Percentiles rank a stretch among this genome's conserved stretches.
Evolutionary conservation across 64 coral and sea anemone genomes (phyloP).

Genomic region (Actinia equina): DNA sequence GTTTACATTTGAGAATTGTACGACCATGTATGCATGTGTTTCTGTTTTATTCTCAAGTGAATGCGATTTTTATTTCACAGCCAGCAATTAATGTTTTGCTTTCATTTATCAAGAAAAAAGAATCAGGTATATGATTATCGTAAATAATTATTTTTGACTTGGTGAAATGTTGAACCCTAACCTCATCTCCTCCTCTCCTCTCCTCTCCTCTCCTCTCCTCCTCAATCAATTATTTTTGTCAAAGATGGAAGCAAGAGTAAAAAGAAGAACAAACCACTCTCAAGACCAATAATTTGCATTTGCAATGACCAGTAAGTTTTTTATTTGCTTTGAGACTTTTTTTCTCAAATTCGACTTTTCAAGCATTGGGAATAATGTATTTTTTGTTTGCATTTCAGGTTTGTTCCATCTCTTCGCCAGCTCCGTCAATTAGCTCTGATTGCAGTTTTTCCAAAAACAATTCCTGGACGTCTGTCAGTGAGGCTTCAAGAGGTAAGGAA

Average conservation of each 20-base stretch:
- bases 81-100: slow-evolving; percentile 92
- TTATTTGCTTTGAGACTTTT: neutral
- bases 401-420: slow-evolving; percentile 78
- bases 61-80: slow-evolving; percentile 48
- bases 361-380: too few relatives aligned
- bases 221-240: neutral
- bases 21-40: neutral
- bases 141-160: too few relatives aligned
- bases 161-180: too few relatives aligned
- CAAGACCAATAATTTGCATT: slow-evolving; percentile 94
- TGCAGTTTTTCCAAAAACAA: slow-evolving; percentile 77
- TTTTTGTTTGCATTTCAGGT: slow-evolving; percentile 20
- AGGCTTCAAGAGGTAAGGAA: slow-evolving; percentile 66
- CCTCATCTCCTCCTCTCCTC: too few relatives aligned
- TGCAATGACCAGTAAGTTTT: slow-evolving; percentile 98
- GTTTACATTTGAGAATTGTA: neutral
- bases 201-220: too few relatives aligned
- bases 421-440: slow-evolving; percentile 86
- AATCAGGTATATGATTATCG: slow-evolving; percentile 42
- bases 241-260: slow-evolving; percentile 62
- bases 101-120: slow-evolving; percentile 91
- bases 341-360: too few relatives aligned
- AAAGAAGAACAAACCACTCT: slow-evolving; percentile 76
- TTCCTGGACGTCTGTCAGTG: slow-evolving; percentile 67
- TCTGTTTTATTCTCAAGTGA: neutral